These are phyloP conservation scores for Ptychobarbus kaznakovi DNA, from an alignment of 2,797 vertebrate genomes.

Conservation along the genomic window DNA sequence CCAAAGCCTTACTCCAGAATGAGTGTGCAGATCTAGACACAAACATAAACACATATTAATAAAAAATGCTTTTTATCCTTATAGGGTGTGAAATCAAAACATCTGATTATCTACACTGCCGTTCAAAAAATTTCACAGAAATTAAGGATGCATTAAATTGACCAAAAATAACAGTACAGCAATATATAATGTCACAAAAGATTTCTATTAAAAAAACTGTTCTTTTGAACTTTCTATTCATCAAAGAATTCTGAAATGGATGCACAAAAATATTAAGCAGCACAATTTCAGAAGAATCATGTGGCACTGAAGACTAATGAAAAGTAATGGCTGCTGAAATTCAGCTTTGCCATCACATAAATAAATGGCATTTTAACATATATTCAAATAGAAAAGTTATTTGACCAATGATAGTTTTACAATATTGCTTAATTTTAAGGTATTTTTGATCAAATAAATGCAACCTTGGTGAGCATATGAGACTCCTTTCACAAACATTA, in stretches of 20 bases:
- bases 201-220: background rate
- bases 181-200: background rate
- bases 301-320: background rate
- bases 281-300: background rate
- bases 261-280: background rate
- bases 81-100: background rate
- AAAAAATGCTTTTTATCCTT: background rate
- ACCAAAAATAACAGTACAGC: background rate
- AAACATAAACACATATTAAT: constrained; percentile 26
- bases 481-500: background rate
- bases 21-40: constrained; percentile 83
- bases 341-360: background rate
- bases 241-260: background rate
- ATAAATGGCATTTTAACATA: background rate
- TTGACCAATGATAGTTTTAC: background rate
- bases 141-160: background rate
- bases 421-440: background rate
- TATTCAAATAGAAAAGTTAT: background rate
- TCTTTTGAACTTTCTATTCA: background rate
- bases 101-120: too few species aligned
- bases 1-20: constrained; percentile 90
- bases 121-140: background rate
- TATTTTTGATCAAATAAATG: background rate
- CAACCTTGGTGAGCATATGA: background rate
- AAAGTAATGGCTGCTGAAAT: background rate